A percentile compares a stretch with the other conserved stretches of the same genome.
phyloP scores from a whole-genome alignment of 2,797 vertebrate species.

The Stomatorhinus walkeri region DNA sequence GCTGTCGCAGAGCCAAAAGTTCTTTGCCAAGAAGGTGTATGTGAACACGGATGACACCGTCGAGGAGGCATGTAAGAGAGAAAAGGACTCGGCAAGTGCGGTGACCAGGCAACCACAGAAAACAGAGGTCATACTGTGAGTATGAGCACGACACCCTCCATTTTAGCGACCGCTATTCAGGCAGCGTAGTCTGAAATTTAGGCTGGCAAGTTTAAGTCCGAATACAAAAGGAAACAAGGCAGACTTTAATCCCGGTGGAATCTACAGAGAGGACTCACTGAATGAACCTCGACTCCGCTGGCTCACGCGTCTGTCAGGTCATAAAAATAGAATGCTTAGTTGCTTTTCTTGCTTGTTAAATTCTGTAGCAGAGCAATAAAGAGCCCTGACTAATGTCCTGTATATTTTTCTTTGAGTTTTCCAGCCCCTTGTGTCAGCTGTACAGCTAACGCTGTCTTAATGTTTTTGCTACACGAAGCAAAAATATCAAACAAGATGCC shows the following conservation, averaged over 20 bases:
- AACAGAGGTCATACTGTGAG: conserved; percentile 51
- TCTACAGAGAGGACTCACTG: neutral
- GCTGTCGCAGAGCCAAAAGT: conserved; percentile 48
- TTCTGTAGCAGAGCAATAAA: neutral
- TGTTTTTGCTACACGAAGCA: neutral
- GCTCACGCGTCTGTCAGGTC: neutral
- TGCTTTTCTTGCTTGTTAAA: neutral
- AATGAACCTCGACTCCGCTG: neutral
- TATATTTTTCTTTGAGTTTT: neutral
- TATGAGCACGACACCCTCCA: conserved; percentile 18
- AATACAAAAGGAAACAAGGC: neutral
- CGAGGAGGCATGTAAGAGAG: neutral
- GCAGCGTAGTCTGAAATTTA: neutral
- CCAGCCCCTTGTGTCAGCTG: neutral
- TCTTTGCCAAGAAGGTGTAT: conserved; percentile 44
- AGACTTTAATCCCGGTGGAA: neutral
- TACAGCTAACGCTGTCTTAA: neutral
- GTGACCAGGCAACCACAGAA: conserved; percentile 34
- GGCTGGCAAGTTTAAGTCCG: neutral
- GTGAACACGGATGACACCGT: conserved; percentile 30
- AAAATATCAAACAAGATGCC: neutral
- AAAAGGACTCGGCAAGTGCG: conserved; percentile 22
- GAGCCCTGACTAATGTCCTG: neutral
- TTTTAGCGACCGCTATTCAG: neutral
- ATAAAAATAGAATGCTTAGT: neutral